Evolutionary conservation across 2,113 vertebrate genomes (phyloP).

Genomic region (Corythoichthys intestinalis): DNA sequence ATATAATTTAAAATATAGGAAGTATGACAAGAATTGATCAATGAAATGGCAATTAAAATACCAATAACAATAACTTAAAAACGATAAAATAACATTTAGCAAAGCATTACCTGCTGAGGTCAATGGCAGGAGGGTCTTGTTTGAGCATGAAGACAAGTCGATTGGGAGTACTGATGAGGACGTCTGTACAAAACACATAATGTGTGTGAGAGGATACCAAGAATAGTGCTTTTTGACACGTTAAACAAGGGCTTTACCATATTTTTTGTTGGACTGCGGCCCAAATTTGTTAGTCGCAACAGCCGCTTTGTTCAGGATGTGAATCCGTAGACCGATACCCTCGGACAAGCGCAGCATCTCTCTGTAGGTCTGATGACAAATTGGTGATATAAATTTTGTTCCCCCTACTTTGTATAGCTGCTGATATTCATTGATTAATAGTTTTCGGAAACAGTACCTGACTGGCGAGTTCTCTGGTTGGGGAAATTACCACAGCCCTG

Average conservation of each 20-base stretch:
- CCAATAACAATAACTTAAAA: too few relatives aligned
- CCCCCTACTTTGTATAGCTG: neutral
- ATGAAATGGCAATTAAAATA: too few relatives aligned
- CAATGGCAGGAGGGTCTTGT: conserved; percentile 88
- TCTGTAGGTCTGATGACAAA: conserved; percentile 80
- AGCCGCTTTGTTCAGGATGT: conserved; percentile 90
- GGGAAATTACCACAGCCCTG: conserved; percentile 87
- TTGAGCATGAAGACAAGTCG: conserved; percentile 89
- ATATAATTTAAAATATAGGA: too few relatives aligned
- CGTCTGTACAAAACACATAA: conserved; percentile 68
- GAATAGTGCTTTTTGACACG: neutral
- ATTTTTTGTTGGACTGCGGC: conserved; percentile 87
- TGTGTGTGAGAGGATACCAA: neutral
- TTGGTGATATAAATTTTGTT: neutral
- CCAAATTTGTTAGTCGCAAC: conserved; percentile 89
- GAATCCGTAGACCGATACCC: conserved; percentile 87
- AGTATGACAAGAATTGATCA: too few relatives aligned
- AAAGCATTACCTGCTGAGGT: conserved; percentile 80
- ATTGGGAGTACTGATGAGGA: conserved; percentile 94
- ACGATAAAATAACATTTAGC: neutral
- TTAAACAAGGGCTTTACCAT: conserved; percentile 69
- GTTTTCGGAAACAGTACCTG: conserved; percentile 72
- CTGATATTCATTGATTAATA: neutral
- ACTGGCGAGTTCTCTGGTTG: conserved; percentile 89
- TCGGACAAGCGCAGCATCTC: conserved; percentile 89